These are phyloP conservation scores for Xiphophorus couchianus DNA, from an alignment of 2,113 vertebrate genomes.

Conservation along the genomic window DNA sequence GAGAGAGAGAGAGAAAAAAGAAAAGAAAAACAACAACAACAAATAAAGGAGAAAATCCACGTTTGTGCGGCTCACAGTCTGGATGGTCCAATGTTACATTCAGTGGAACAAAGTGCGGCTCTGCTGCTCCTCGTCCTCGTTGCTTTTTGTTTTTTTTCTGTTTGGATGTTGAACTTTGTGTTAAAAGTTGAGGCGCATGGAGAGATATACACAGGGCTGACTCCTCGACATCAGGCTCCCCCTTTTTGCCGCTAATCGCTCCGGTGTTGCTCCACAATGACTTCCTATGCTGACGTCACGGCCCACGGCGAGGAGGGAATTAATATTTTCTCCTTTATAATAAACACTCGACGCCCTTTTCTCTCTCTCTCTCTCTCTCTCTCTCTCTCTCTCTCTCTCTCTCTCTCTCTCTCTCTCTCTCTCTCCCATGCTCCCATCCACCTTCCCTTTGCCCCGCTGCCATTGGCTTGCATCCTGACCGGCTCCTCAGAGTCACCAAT, in stretches of 20 bases:
- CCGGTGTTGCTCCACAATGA: slow-evolving; percentile 88
- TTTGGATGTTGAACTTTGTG: slow-evolving; percentile 88
- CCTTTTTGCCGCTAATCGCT: slow-evolving; percentile 89
- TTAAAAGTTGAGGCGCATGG: slow-evolving; percentile 87
- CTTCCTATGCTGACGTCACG: slow-evolving; percentile 95
- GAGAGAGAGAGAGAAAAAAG: slow-evolving; percentile 11
- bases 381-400: slow-evolving; percentile 30
- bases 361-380: slow-evolving; percentile 12
- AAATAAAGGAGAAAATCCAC: slow-evolving; percentile 55
- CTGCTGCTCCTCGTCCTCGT: slow-evolving; percentile 74
- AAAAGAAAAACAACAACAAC: slow-evolving; percentile 51
- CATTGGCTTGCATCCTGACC: slow-evolving; percentile 85
- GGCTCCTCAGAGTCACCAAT: slow-evolving; percentile 84
- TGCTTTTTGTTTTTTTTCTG: slow-evolving; percentile 47
- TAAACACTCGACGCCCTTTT: slow-evolving; percentile 80
- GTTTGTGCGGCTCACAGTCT: slow-evolving; percentile 26
- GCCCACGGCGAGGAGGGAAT: slow-evolving; percentile 77
- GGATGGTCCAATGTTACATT: slow-evolving; percentile 73
- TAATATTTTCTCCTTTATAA: slow-evolving; percentile 83
- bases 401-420: background rate
- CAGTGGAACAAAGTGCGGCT: slow-evolving; percentile 64
- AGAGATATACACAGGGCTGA: slow-evolving; percentile 78
- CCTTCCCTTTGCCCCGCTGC: slow-evolving; percentile 46
- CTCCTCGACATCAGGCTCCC: slow-evolving; percentile 86
- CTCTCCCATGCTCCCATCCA: slow-evolving; percentile 1